Evolutionary conservation across 2,113 vertebrate genomes (phyloP).

Genomic region (Muntiacus muntjak): DNA sequence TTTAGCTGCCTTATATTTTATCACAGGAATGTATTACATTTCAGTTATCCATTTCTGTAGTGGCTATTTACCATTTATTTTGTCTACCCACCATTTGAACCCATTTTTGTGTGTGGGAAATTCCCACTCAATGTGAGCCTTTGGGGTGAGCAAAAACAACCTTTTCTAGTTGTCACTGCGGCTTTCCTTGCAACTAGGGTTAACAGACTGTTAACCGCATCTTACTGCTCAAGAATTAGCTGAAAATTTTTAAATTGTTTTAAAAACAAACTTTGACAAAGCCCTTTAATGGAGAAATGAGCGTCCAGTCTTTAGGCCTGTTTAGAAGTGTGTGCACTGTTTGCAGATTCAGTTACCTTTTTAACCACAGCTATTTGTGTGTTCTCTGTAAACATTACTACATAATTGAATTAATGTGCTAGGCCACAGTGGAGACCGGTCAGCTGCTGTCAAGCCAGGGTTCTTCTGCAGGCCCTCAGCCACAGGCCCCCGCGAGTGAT

Average conservation of each 20-base stretch:
- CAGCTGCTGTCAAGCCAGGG: slow-evolving; percentile 71
- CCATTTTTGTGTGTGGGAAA: not conserved
- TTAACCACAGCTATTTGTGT: not conserved
- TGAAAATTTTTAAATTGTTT: not conserved
- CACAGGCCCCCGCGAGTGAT: slow-evolving; percentile 66
- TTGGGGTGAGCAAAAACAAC: not conserved
- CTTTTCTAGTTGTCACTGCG: not conserved
- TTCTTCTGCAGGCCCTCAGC: slow-evolving; percentile 64
- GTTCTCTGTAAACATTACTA: not conserved
- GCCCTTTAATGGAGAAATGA: not conserved
- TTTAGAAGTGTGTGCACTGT: not conserved
- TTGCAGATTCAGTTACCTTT: not conserved
- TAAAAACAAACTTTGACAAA: slow-evolving; percentile 23
- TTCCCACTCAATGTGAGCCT: not conserved
- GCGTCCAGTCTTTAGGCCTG: not conserved
- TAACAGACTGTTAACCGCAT: not conserved
- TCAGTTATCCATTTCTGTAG: not conserved
- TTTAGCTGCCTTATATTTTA: not conserved
- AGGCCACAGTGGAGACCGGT: slow-evolving; percentile 80
- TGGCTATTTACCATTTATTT: not conserved
- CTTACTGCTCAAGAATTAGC: not conserved
- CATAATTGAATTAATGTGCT: slow-evolving; percentile 15
- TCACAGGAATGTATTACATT: not conserved
- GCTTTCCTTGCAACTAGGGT: not conserved
- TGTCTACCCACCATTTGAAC: not conserved